A percentile compares a stretch with the other conserved stretches of the same genome.
Conservation (phyloP, 2,888 invertebrate species). For the Drosophila imparisetae region DNA sequence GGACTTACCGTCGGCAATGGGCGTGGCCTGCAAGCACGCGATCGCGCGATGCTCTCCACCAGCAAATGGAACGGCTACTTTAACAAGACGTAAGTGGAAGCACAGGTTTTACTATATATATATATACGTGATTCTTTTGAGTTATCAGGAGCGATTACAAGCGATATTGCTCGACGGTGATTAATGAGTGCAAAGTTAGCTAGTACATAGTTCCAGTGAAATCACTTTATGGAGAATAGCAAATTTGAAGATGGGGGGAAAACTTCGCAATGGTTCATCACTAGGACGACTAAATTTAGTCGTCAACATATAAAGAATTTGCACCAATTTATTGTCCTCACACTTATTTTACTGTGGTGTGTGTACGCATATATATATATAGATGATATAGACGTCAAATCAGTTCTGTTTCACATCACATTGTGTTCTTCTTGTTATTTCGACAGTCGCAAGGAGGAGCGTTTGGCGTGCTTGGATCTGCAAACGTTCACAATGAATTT, state of each 20-base stretch:
- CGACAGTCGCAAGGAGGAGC: slow-evolving; percentile 88
- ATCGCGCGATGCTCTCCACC: slow-evolving; percentile 93
- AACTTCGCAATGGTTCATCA: no score
- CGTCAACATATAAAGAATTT: not conserved
- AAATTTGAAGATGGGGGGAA: no score
- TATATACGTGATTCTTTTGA: not conserved
- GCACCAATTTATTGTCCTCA: no score
- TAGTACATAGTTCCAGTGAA: not conserved
- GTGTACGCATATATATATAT: no score
- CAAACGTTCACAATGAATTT: slow-evolving; percentile 95
- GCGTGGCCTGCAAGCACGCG: slow-evolving; percentile 87
- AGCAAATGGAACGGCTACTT: slow-evolving; percentile 95
- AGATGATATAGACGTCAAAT: not conserved
- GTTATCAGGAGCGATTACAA: not conserved
- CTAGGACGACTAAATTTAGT: not conserved
- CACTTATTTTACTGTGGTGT: no score
- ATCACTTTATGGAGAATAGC: no score
- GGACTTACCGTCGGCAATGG: slow-evolving; percentile 80
- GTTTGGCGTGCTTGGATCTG: slow-evolving; percentile 94
- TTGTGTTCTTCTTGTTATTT: slow-evolving; percentile 5
- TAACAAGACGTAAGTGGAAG: slow-evolving; percentile 87
- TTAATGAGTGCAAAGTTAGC: not conserved
- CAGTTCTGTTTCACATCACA: not conserved
- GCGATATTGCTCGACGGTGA: no score
- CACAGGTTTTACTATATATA: not conserved